Evolutionary conservation across 2,888 invertebrate genomes (phyloP).

Genomic region (Idaea straminata): DNA sequence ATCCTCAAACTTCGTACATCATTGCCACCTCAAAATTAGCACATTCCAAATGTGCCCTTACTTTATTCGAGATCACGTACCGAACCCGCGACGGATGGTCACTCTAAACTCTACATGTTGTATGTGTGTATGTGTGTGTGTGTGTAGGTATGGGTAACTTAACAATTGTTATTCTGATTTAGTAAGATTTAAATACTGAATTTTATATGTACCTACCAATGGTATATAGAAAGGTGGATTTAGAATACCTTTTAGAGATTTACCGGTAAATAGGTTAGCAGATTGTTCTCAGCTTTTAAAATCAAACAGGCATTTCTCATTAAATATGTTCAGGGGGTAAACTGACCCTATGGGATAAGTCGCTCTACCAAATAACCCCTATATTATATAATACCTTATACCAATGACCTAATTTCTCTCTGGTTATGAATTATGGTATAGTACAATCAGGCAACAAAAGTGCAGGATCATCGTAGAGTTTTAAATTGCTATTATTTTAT

Average conservation of each 20-base stretch:
- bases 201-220: conserved; percentile 6
- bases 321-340: no score
- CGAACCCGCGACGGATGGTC: conserved; percentile 40
- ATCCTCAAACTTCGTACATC: background rate
- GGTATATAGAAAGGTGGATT: background rate
- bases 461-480: no score
- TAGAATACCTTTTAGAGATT: background rate
- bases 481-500: no score
- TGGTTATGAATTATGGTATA: no score
- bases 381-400: no score
- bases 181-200: conserved; percentile 30
- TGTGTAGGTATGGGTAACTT: background rate
- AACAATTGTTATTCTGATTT: conserved; percentile 28
- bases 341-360: no score
- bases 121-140: background rate
- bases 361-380: no score
- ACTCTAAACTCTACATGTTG: conserved; percentile 16
- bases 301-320: no score
- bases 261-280: no score
- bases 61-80: conserved; percentile 68
- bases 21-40: conserved; percentile 42
- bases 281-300: no score
- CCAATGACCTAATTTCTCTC: no score
- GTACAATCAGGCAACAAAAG: no score
- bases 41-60: conserved; percentile 54